These are phyloP conservation scores for Pseudanteris insignis DNA, from an alignment of 2,888 invertebrate species.

Conservation along the genomic window DNA sequence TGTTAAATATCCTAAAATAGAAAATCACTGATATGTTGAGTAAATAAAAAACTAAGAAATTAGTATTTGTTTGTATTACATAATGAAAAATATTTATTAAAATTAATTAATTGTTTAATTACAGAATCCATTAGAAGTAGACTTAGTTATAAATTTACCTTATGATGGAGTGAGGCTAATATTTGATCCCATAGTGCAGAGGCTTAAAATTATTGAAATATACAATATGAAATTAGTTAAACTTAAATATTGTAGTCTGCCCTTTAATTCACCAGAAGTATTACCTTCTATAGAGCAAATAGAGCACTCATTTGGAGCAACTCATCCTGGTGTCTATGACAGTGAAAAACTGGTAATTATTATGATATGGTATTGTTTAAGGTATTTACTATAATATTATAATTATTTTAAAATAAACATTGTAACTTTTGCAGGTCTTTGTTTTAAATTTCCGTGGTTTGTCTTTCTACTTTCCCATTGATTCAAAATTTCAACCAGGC, in stretches of 20 bases:
- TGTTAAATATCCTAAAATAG: too few species aligned
- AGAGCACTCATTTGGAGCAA: conserved; percentile 98
- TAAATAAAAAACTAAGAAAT: too few species aligned
- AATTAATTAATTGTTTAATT: too few species aligned
- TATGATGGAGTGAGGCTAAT: conserved; percentile 96
- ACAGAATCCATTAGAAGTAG: conserved; percentile 93
- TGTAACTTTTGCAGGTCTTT: conserved; percentile 77
- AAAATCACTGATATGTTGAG: too few species aligned
- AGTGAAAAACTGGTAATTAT: conserved; percentile 84
- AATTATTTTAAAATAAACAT: too few species aligned
- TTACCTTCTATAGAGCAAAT: conserved; percentile 97
- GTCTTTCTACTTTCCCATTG: conserved; percentile 96
- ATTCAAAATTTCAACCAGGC: conserved; percentile 79
- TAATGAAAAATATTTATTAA: too few species aligned
- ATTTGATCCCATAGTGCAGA: conserved; percentile 94
- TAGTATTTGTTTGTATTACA: too few species aligned
- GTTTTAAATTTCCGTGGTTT: conserved; percentile 96
- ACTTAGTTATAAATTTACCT: conserved; percentile 94
- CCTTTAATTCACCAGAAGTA: conserved; percentile 92
- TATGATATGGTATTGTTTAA: too few species aligned
- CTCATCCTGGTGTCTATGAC: conserved; percentile 98
- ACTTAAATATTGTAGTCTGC: conserved; percentile 91
- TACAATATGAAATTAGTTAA: conserved; percentile 97
- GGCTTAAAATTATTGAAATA: conserved; percentile 97
- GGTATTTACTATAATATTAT: too few species aligned